These are phyloP conservation scores for Gnathonemus longibarbis DNA, from an alignment of 2,113 vertebrate species.

Conservation along the genomic window DNA sequence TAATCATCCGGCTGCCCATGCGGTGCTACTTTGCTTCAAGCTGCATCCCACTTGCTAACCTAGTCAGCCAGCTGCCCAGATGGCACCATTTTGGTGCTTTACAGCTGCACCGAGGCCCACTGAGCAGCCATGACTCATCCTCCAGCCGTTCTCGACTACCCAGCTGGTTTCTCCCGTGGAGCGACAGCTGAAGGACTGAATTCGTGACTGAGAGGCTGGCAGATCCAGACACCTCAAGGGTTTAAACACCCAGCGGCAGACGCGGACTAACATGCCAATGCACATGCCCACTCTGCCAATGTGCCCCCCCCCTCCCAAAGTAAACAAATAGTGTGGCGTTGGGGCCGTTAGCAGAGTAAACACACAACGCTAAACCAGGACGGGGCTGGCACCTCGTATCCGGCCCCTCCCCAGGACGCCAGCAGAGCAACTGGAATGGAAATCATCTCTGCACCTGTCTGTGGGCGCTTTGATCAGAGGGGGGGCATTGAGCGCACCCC, in stretches of 20 bases:
- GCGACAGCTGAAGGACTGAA: not conserved
- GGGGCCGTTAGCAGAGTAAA: not conserved
- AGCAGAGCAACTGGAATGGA: not conserved
- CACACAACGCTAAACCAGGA: not conserved
- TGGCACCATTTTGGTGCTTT: not conserved
- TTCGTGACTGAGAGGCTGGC: not conserved
- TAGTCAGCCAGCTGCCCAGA: not conserved
- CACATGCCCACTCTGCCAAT: not conserved
- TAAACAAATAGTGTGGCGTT: not conserved
- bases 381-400: not conserved
- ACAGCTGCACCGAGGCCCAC: not conserved
- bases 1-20: not conserved
- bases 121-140: not conserved
- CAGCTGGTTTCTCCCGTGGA: not conserved
- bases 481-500: not conserved
- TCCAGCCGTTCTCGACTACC: not conserved
- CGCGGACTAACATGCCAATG: not conserved
- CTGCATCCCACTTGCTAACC: not conserved
- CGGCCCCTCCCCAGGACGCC: not conserved
- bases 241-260: not conserved
- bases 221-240: not conserved
- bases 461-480: not conserved
- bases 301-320: not conserved
- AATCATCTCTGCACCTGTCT: slow-evolving; percentile 1
- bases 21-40: not conserved